A percentile compares a stretch with the other conserved stretches of the same genome.
These are phyloP conservation scores for Heliocidaris erythrogramma DNA, from an alignment of 35 echinoderm and acorn worm genomes.

Conservation along the genomic window DNA sequence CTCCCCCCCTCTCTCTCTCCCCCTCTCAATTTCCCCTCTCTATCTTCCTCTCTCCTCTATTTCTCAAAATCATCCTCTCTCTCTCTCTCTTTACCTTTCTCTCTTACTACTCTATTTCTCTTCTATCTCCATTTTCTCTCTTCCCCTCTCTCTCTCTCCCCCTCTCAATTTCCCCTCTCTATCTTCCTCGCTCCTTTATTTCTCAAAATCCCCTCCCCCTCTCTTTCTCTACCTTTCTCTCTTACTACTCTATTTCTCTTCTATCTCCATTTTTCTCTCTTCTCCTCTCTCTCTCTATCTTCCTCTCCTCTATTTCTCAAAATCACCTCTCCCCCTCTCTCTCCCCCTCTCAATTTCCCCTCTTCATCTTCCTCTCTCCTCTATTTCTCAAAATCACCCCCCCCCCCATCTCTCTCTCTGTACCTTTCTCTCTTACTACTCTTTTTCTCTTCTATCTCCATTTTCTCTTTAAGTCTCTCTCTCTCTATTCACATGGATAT, in stretches of 20 bases:
- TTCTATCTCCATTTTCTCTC: not conserved
- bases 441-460: not conserved
- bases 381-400: no score
- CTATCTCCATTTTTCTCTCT: not conserved
- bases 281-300: not conserved
- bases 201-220: no score
- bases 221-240: not conserved
- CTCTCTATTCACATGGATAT: no score
- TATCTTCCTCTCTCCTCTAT: not conserved
- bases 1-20: not conserved
- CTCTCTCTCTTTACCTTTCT: not conserved
- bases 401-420: not conserved
- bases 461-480: not conserved
- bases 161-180: no score
- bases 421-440: not conserved
- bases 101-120: not conserved
- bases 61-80: not conserved
- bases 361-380: no score
- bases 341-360: not conserved
- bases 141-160: not conserved
- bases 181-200: no score
- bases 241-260: not conserved
- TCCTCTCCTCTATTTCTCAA: not conserved
- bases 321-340: not conserved
- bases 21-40: not conserved